Evolutionary conservation across 2,888 invertebrate genomes (phyloP), one percentile per base, ranked within the genome.

Genomic region (Crioceris asparagi): DNA sequence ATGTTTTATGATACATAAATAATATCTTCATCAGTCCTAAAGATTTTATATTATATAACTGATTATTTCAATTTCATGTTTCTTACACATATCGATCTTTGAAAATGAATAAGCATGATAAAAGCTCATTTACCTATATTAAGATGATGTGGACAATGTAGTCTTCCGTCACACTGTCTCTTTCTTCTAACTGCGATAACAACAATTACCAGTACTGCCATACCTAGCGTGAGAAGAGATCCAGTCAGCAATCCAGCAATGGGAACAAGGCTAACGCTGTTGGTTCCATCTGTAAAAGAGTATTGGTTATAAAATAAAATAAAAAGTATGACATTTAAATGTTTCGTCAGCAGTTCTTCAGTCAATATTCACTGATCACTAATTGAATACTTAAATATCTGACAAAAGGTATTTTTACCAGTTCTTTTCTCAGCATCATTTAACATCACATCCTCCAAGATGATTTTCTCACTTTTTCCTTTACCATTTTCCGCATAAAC

Each of bases 401-500:
- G 11, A 21, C 4, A 19, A 21, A 23, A 21, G 6, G 8, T 2
- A n/a, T 19, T 8, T 57, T 63, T 68, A 87, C 87, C 86, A 65
- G 85, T 79, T 57, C 84, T 75, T 60, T 81, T 83, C 50, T 86
- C 87, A 32, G 87, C 84, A 62, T 88, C 87, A 62, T 84, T 83
- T 56, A 88, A 79, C 51, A 85, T 81, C 53, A 88, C 85, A 58
- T 87, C 86, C 61, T 90, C 87, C 42, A 90, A 69, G 6, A 86
- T 70, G 42, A 82, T 77, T 51, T 79, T 78, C 53, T 86, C 87
- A 42, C 87, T 85, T 45, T 79, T 77, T 35, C 90, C 90, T 62
- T 90, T 90, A 42, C 83, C 77, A 65, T 90, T 90, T 50, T 75
- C 77, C 39, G 88, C 82, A 62, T 84, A 90, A 49, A 85, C 79